phyloP scores from a whole-genome alignment of 2,888 invertebrate species.

The Andrena praecox region DNA sequence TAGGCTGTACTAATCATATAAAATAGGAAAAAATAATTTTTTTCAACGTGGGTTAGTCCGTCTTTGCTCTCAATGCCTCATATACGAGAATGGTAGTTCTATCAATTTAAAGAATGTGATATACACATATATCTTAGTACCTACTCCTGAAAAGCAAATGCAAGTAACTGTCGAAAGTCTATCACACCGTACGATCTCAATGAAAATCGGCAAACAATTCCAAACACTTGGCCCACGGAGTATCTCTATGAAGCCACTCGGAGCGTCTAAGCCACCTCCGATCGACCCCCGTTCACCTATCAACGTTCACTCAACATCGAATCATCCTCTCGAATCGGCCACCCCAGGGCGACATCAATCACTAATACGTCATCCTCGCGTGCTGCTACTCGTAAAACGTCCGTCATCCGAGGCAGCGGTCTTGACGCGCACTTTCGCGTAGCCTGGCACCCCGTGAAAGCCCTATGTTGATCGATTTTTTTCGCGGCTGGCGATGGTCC shows the following conservation, averaged over 20 bases:
- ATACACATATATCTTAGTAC: no score
- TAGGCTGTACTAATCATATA: no score
- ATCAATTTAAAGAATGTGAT: no score
- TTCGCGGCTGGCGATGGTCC: slow-evolving; percentile 65
- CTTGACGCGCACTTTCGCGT: neutral
- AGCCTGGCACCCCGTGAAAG: slow-evolving; percentile 24
- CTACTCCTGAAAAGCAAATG: no score
- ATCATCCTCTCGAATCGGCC: neutral
- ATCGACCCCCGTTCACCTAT: neutral
- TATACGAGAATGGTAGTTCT: no score
- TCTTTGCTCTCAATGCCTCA: no score
- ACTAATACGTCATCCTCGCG: neutral
- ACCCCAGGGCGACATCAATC: neutral
- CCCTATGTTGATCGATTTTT: slow-evolving; percentile 60
- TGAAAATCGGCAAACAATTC: no score
- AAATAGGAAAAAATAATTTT: no score
- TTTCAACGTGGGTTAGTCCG: no score
- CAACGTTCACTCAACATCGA: neutral
- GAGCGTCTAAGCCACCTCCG: neutral
- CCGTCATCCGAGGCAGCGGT: neutral
- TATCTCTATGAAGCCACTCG: neutral
- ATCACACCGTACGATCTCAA: no score
- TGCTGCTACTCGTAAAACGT: neutral
- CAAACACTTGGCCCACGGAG: no score
- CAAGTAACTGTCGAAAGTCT: no score